Evolutionary conservation across 64 coral and sea anemone species (phyloP), one percentile per base, ranked within the genome.

Genomic region (Porites lutea): DNA sequence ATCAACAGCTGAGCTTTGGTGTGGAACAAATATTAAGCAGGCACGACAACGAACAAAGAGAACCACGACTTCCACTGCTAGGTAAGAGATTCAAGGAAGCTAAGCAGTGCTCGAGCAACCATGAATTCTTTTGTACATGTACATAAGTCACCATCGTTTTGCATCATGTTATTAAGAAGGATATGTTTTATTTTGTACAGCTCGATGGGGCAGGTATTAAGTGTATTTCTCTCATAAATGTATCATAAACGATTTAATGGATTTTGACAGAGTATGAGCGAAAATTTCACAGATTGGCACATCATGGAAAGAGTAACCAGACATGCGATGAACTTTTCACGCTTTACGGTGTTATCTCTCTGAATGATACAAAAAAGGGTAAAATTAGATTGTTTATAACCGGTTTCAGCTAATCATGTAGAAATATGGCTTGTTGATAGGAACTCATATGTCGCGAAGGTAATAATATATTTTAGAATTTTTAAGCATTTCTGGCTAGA

Each of bases 1-100:
- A 84, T 69, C 81, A 84, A 84, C 81, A 84, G 62, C 13, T 84
- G 16, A 84, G 47, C 62, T 84, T 84, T 64, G 81, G 81, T 51
- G 81, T 84, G 48, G 81, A 84, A 9, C 81, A 84, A 63, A 84
- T 84, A 52, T 60, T 84, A 12, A 63, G 61, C 2, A 68, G 81
- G 22, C 81, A 84, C 48, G 81, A 84, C 20, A 51, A 61, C 8
- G 81, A 84, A 3, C 81, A 84, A 13, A 69, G 81, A 68, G 81
- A 67, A 67, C 62, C 67, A 68, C 64, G 81, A n/a, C 63, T 84
- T 3, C 81, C 81, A 51, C 16, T 84, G 14, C 48, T 84, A 51
- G 81, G 81, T 84, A 84, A 84, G 77, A 3, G 53, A 80, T 47
- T 12, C 45, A 48, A 67, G 48, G 22, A 50, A 65, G 2, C 52